Percentiles rank a stretch among this genome's conserved stretches.
Evolutionary conservation across 2,113 vertebrate genomes (phyloP).

Genomic region (Salminus brasiliensis): DNA sequence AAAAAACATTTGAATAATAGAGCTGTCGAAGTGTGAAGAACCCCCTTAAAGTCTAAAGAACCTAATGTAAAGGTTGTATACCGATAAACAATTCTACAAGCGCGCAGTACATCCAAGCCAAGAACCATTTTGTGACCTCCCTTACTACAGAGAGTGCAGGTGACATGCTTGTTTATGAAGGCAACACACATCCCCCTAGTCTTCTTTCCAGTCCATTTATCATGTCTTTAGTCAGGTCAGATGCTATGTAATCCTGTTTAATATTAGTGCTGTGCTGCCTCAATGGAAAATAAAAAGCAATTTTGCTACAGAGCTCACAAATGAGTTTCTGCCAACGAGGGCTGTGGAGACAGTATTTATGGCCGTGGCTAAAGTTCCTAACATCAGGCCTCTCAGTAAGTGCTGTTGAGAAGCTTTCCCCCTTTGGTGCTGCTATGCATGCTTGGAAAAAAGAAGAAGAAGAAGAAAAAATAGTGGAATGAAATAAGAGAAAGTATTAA

Average conservation of each 20-base stretch:
- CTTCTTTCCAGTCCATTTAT: not conserved
- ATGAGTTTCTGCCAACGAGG: not conserved
- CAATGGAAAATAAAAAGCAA: not conserved
- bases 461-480: not conserved
- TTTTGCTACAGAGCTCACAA: not conserved
- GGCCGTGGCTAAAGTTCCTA: conserved; percentile 11
- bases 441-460: not conserved
- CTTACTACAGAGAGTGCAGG: not conserved
- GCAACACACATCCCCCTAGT: not conserved
- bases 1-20: no score
- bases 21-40: no score
- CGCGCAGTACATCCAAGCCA: not conserved
- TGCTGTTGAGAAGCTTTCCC: not conserved
- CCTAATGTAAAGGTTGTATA: no score
- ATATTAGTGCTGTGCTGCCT: not conserved
- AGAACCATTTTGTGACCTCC: not conserved
- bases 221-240: not conserved
- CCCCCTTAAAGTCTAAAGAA: no score
- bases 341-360: not conserved
- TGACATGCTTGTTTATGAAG: conserved; percentile 1
- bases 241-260: not conserved
- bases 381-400: conserved; percentile 11
- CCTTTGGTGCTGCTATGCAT: conserved; percentile 18
- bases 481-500: not conserved
- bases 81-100: no score